Base-by-base conservation (phyloP, 1,140 invertebrate genomes). In the Tribolium madens region DNA sequence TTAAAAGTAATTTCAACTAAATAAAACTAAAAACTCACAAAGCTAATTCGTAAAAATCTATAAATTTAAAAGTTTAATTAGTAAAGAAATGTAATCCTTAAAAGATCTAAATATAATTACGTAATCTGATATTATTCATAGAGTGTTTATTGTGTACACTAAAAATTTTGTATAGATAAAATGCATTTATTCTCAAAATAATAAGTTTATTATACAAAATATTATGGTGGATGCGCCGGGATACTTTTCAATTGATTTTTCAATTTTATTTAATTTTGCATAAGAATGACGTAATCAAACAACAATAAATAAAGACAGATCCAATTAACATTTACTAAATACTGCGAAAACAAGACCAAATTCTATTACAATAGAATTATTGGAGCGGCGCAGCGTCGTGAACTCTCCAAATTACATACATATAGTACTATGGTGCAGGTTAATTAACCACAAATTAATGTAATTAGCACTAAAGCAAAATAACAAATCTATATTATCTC, bases 211-310 rank as follows among this genome's bases (percentile, higher is more conserved):
- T n/a, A n/a, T n/a, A n/a, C n/a, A n/a, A n/a, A n/a, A n/a, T n/a
- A n/a, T n/a, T n/a, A n/a, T 33, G 57, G 57, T 64, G 57, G 57
- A 64, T 64, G 57, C 57, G 57, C 57, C 57, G 26, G 57, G 57
- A 13, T 10, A 26, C 3, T 26, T 1, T 21, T n/a, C n/a, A n/a
- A n/a, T n/a, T n/a, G n/a, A n/a, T n/a, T n/a, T n/a, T n/a, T n/a
- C n/a, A n/a, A n/a, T n/a, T 52, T 52, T 52, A n/a, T 15, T 3
- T 52, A n/a, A n/a, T n/a, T n/a, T 15, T 21, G 18, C 1, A 21
- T 21, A 21, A 21, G 18, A 3, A 5, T 6, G 12, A 0, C 48
- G 12, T 50, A 50, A 50, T 17, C 15, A 50, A 50, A 15, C 48
- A 47, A n/a, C 17, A 57, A 57, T 57, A 50, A 50, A 14, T 50